Conservation (phyloP, 2,113 vertebrate genomes). For the Uria lomvia region DNA sequence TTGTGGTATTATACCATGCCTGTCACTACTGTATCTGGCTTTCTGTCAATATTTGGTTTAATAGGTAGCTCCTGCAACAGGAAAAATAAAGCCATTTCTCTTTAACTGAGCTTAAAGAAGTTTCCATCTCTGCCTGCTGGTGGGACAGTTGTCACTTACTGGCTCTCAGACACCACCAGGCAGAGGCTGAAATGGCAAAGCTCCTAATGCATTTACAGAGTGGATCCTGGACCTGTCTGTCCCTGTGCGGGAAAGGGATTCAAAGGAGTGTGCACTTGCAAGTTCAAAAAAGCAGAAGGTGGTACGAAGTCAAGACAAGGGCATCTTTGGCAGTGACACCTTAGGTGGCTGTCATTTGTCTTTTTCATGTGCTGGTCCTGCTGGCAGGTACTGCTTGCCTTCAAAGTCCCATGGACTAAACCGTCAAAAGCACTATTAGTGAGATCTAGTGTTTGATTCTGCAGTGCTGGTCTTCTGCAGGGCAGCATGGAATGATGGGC, state of each 20-base stretch:
- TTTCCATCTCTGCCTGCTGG: neutral
- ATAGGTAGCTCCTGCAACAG: neutral
- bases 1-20: neutral
- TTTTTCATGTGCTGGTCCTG: neutral
- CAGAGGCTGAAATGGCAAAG: neutral
- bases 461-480: neutral
- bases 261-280: rapidly evolving
- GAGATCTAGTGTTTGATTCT: neutral
- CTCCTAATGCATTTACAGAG: neutral
- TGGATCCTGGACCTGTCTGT: neutral
- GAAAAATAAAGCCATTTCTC: neutral
- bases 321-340: neutral
- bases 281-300: neutral
- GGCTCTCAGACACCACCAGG: neutral
- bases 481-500: neutral
- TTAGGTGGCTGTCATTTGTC: neutral
- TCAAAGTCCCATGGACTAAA: neutral
- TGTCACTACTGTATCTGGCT: neutral
- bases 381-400: neutral
- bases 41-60: neutral
- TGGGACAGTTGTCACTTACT: neutral
- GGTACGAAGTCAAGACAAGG: neutral
- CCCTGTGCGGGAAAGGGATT: neutral
- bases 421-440: neutral
- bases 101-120: neutral